phyloP scores from a whole-genome alignment of 2,888 invertebrate genomes.

The Zele albiditarsus region DNA sequence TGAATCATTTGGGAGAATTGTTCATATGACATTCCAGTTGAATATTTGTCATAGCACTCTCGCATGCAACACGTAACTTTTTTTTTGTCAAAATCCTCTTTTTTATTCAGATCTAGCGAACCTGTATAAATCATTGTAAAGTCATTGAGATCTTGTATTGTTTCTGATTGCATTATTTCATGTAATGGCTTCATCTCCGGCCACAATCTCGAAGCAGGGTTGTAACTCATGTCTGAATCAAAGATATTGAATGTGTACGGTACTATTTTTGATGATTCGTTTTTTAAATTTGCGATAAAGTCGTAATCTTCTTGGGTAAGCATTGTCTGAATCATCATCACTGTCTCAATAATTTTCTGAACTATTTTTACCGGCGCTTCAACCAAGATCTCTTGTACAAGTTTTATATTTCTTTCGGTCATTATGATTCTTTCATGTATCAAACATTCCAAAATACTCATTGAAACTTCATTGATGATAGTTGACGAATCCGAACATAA shows the following conservation, averaged over 20 bases:
- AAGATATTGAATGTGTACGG: conserved; percentile 51
- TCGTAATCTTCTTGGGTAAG: conserved; percentile 59
- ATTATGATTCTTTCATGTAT: conserved; percentile 76
- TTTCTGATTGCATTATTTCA: conserved; percentile 57
- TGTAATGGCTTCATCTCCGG: conserved; percentile 61
- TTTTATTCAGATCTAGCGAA: conserved; percentile 21
- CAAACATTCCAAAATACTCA: conserved; percentile 78
- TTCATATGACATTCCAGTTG: conserved; percentile 74
- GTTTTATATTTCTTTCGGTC: conserved; percentile 76
- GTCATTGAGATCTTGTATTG: conserved; percentile 53
- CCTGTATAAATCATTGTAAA: conserved; percentile 61
- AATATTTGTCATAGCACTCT: conserved; percentile 71
- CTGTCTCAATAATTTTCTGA: conserved; percentile 77
- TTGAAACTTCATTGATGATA: conserved; percentile 78
- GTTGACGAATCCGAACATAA: conserved; percentile 73
- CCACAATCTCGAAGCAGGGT: conserved; percentile 58
- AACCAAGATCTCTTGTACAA: conserved; percentile 78
- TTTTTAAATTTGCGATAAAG: conserved; percentile 53
- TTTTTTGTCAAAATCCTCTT: conserved; percentile 75
- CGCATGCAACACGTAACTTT: conserved; percentile 72
- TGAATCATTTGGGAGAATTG: conserved; percentile 78
- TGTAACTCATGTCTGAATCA: conserved; percentile 59
- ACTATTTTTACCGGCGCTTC: conserved; percentile 75
- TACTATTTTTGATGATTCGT: conserved; percentile 36
- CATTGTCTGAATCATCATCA: conserved; percentile 63